Evolutionary conservation across 35 echinoderm and acorn worm species (phyloP).

Genomic region (Amphiura filiformis): DNA sequence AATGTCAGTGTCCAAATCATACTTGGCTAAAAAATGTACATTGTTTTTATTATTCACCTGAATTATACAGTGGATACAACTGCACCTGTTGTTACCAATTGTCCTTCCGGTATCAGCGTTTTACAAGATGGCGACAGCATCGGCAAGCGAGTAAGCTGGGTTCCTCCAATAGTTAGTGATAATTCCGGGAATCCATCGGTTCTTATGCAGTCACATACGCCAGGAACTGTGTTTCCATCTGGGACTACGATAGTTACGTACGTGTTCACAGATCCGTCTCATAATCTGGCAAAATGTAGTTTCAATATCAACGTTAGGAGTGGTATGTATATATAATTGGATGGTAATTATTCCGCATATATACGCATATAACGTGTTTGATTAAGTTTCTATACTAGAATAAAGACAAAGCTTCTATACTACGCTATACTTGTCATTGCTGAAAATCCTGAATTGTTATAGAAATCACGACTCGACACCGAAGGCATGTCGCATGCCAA

Average conservation of each 20-base stretch:
- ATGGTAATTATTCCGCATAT: no score
- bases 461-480: no score
- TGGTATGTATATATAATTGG: background rate
- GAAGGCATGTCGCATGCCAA: no score
- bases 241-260: conserved; percentile 58
- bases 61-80: conserved; percentile 49
- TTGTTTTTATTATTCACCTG: no score
- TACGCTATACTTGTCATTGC: no score
- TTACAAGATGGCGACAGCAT: conserved; percentile 7
- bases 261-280: conserved; percentile 53
- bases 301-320: conserved; percentile 49
- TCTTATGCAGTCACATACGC: background rate
- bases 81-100: conserved; percentile 39
- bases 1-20: no score
- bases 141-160: conserved; percentile 34
- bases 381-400: no score
- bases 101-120: conserved; percentile 49
- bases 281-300: conserved; percentile 43
- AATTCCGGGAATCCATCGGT: conserved; percentile 16
- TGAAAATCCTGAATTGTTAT: no score
- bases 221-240: conserved; percentile 40
- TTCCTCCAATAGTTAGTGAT: conserved; percentile 64
- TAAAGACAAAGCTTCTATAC: no score
- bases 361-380: no score
- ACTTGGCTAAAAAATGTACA: no score